Evolutionary conservation across 2,113 vertebrate genomes (phyloP).

Genomic region (Gambusia holbrooki): DNA sequence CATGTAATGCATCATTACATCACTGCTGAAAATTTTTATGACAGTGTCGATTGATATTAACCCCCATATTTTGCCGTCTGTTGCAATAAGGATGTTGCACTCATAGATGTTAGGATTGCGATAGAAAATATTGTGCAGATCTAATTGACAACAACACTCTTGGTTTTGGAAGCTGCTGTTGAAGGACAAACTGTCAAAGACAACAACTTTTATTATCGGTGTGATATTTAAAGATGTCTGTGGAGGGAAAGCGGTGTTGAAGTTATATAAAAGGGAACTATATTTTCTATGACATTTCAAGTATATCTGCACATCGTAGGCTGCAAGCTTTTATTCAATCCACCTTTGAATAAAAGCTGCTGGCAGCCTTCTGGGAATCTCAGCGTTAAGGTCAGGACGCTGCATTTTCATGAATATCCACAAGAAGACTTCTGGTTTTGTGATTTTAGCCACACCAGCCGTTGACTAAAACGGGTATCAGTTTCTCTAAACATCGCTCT

Average conservation of each 20-base stretch:
- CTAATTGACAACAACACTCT: neutral
- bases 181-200: neutral
- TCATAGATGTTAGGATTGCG: neutral
- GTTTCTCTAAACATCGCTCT: neutral
- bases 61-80: neutral
- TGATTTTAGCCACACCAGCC: neutral
- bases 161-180: neutral
- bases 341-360: too few species aligned
- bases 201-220: neutral
- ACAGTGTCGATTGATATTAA: neutral
- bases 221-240: neutral
- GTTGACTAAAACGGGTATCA: neutral
- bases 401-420: neutral
- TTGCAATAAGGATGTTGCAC: neutral
- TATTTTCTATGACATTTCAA: neutral
- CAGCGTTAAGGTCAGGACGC: neutral
- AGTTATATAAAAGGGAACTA: neutral
- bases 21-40: neutral
- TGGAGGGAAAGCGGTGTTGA: neutral
- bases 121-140: neutral
- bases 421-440: neutral
- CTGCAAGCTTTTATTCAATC: neutral
- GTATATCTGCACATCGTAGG: neutral
- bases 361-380: too few species aligned
- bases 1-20: neutral